A percentile compares a stretch with the other conserved stretches of the same genome.
These are phyloP conservation scores for Craseonycteris thonglongyai DNA, from an alignment of 2,113 vertebrate genomes.

Conservation along the genomic window DNA sequence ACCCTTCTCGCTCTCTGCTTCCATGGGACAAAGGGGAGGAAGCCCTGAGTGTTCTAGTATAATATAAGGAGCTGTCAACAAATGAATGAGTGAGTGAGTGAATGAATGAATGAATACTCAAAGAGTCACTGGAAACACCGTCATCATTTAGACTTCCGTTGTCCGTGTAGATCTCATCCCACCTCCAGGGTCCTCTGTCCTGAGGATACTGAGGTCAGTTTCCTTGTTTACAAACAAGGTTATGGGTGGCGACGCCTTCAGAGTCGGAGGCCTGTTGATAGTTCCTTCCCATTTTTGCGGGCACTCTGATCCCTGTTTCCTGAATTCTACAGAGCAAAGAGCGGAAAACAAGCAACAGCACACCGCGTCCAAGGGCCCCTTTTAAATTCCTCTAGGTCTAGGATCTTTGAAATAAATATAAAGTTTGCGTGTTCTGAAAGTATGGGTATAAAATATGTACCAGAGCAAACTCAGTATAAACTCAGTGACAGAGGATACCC, in stretches of 20 bases:
- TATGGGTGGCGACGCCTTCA: not conserved
- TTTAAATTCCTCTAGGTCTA: not conserved
- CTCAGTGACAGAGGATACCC: not conserved
- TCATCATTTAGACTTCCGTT: not conserved
- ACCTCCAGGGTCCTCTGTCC: not conserved
- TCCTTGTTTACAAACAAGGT: not conserved
- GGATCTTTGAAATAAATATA: not conserved
- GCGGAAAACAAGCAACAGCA: not conserved
- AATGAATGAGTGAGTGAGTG: not conserved
- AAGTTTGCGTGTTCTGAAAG: not conserved
- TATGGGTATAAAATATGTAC: not conserved
- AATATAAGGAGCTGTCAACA: no score
- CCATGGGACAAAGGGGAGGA: not conserved
- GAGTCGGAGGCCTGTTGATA: rapidly evolving
- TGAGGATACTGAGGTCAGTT: not conserved
- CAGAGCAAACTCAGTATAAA: not conserved
- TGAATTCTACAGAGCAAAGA: not conserved
- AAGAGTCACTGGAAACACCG: not conserved
- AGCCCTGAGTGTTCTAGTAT: no score
- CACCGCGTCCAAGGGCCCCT: not conserved
- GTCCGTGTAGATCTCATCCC: rapidly evolving
- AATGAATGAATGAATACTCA: not conserved
- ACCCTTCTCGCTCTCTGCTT: not conserved
- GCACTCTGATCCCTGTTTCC: not conserved
- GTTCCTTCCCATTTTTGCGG: not conserved